These are phyloP conservation scores for Drosophila lacteicornis DNA, from an alignment of 1,140 invertebrate genomes.

Conservation along the genomic window DNA sequence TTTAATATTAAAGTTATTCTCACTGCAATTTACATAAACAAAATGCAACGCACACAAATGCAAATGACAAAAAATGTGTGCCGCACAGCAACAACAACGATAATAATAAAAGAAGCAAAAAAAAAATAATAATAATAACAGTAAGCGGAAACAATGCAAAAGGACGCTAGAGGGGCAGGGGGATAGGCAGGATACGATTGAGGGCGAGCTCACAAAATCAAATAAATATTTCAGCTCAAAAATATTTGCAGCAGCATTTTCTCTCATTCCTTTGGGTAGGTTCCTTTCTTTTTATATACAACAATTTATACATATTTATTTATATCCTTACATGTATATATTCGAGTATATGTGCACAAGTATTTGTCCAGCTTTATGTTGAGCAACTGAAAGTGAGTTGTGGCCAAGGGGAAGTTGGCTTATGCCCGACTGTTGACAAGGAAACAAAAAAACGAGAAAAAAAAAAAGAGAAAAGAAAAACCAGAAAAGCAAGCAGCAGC, in stretches of 20 bases:
- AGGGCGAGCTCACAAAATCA: slow-evolving; percentile 43
- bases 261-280: slow-evolving; percentile 5
- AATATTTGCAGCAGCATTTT: slow-evolving; percentile 51
- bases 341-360: slow-evolving; percentile 20
- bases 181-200: slow-evolving; percentile 17
- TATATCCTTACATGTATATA: background rate
- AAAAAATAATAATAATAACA: slow-evolving; percentile 22
- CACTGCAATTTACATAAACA: slow-evolving; percentile 13
- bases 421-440: slow-evolving; percentile 46
- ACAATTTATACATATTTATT: background rate
- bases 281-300: slow-evolving; percentile 11
- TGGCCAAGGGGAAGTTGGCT: slow-evolving; percentile 18
- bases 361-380: slow-evolving; percentile 45
- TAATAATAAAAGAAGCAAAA: slow-evolving; percentile 9
- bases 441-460: slow-evolving; percentile 6
- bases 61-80: slow-evolving; percentile 25
- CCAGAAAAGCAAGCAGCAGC: slow-evolving; percentile 10
- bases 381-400: slow-evolving; percentile 63
- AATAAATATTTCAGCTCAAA: slow-evolving; percentile 73
- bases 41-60: slow-evolving; percentile 21
- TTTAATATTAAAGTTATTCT: background rate
- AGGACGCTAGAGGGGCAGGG: background rate
- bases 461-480: slow-evolving; percentile 1
- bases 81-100: slow-evolving; percentile 24
- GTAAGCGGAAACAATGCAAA: slow-evolving; percentile 47